phyloP scores from a whole-genome alignment of 2,888 invertebrate genomes.

The Ectemnius lituratus region DNA sequence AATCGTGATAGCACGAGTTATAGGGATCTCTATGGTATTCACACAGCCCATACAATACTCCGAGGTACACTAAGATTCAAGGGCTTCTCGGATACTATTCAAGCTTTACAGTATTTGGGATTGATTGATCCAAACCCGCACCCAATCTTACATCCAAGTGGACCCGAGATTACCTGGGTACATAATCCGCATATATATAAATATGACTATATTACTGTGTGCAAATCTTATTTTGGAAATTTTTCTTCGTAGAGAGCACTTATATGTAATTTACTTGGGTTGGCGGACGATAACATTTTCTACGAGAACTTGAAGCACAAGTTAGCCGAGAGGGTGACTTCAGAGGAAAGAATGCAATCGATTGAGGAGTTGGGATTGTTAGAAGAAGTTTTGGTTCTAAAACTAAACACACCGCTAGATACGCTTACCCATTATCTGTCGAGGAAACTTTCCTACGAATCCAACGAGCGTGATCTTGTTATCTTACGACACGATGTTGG shows the following conservation, averaged over 20 bases:
- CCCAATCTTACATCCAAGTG: constrained; percentile 94
- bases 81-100: constrained; percentile 93
- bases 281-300: constrained; percentile 92
- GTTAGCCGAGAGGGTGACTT: constrained; percentile 88
- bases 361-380: constrained; percentile 93
- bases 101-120: constrained; percentile 92
- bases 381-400: constrained; percentile 89
- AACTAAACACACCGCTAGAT: constrained; percentile 92
- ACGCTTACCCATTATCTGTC: constrained; percentile 94
- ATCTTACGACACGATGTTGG: constrained; percentile 96
- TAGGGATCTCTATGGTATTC: constrained; percentile 91
- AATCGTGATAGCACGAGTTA: constrained; percentile 97
- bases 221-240: background rate
- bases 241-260: constrained; percentile 84
- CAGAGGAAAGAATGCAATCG: constrained; percentile 84
- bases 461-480: constrained; percentile 93
- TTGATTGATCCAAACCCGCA: constrained; percentile 91
- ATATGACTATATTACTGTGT: too few relatives aligned
- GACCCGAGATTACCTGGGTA: constrained; percentile 98
- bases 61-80: constrained; percentile 96
- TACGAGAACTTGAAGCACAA: constrained; percentile 94
- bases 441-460: constrained; percentile 88
- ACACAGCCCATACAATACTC: constrained; percentile 91
- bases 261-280: constrained; percentile 90
- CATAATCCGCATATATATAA: constrained; percentile 36